These are phyloP conservation scores for Dromiciops gliroides DNA, from an alignment of 2,113 vertebrate genomes.

Conservation along the genomic window DNA sequence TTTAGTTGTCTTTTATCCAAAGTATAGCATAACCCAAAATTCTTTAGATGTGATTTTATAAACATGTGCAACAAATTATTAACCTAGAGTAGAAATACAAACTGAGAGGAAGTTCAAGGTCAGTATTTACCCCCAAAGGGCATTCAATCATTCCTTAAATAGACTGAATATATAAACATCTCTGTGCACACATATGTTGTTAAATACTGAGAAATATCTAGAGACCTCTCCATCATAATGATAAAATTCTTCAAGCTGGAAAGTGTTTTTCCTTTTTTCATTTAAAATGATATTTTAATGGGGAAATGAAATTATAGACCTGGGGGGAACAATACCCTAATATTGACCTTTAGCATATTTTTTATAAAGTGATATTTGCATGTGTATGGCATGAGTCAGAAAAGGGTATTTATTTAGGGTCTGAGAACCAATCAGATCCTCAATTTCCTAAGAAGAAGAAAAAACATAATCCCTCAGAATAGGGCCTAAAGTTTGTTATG, in stretches of 20 bases:
- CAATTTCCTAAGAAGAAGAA: neutral
- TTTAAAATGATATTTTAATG: slow-evolving; percentile 34
- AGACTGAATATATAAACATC: neutral
- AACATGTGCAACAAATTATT: slow-evolving; percentile 2
- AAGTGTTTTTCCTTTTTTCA: neutral
- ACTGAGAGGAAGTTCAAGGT: slow-evolving; percentile 29
- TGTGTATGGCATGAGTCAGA: neutral
- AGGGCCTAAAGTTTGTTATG: neutral
- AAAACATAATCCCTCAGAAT: neutral
- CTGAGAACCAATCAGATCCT: slow-evolving; percentile 36
- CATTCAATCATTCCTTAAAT: slow-evolving; percentile 35
- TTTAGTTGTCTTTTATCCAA: slow-evolving; percentile 14
- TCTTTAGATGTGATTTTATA: slow-evolving; percentile 25
- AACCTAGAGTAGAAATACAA: slow-evolving; percentile 2
- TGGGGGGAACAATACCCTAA: neutral
- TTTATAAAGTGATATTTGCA: slow-evolving; percentile 25
- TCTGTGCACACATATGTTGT: neutral
- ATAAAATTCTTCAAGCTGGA: neutral
- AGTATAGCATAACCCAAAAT: neutral
- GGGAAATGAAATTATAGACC: neutral
- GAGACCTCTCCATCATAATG: neutral
- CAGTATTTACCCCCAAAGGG: slow-evolving; percentile 16
- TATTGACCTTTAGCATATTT: slow-evolving; percentile 21
- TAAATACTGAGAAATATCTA: slow-evolving; percentile 12
- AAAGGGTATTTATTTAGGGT: neutral